These are phyloP conservation scores for Meta bourneti DNA, from an alignment of 2,888 invertebrate species.

Conservation along the genomic window DNA sequence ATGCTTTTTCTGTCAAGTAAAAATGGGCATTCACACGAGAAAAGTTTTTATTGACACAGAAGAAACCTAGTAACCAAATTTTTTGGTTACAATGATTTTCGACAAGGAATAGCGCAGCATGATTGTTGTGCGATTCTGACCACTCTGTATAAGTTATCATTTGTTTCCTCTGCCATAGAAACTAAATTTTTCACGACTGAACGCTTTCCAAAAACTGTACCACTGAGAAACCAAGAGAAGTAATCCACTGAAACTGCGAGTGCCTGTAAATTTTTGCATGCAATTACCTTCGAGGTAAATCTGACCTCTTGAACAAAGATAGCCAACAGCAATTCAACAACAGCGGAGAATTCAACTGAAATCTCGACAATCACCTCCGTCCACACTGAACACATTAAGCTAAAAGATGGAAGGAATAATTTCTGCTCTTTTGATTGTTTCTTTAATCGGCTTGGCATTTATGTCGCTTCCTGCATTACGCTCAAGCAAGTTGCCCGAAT, in stretches of 20 bases:
- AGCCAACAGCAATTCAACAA: neutral
- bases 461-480: neutral
- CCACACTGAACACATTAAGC: no score
- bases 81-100: no score
- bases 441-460: neutral
- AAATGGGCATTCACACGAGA: no score
- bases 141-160: no score
- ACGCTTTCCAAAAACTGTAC: no score
- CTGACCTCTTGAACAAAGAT: neutral
- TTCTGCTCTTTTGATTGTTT: neutral
- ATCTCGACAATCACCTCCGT: neutral
- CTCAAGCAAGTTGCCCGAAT: neutral
- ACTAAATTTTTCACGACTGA: no score
- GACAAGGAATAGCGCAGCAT: no score
- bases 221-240: neutral
- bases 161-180: no score
- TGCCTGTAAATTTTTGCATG: neutral
- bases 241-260: neutral
- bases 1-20: no score
- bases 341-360: neutral
- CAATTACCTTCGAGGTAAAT: neutral
- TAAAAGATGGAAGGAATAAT: neutral
- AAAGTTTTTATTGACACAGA: no score
- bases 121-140: no score
- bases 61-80: no score